These are phyloP conservation scores for Paelopatides confundens DNA, from an alignment of 53 echinoderm and acorn worm genomes.

Conservation along the genomic window DNA sequence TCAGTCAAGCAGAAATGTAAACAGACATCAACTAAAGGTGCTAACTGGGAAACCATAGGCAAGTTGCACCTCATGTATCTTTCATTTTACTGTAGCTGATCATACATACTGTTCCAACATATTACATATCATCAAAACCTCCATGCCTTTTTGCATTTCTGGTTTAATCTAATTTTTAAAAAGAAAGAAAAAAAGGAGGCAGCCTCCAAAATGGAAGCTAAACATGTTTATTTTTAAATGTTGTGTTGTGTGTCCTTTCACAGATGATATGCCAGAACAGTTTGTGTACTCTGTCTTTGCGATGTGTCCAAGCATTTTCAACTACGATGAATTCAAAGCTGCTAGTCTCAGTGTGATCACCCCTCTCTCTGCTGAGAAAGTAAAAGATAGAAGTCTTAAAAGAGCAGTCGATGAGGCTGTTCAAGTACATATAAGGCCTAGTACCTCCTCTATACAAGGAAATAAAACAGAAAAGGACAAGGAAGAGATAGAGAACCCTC, in stretches of 20 bases:
- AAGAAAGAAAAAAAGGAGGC: no score
- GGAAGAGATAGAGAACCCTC: background rate
- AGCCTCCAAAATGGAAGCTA: no score
- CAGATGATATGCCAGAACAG: background rate
- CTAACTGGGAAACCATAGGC: no score
- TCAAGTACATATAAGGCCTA: background rate
- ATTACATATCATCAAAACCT: no score
- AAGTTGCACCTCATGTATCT: no score
- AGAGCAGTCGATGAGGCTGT: background rate
- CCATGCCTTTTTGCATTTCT: no score
- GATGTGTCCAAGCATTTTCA: constrained; percentile 53
- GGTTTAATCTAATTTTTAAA: no score
- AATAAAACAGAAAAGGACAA: background rate
- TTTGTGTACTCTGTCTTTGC: constrained; percentile 2
- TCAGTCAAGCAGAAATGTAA: no score
- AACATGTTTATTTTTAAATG: no score
- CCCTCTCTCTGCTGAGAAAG: background rate
- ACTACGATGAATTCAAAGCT: constrained; percentile 63
- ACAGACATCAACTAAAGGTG: no score
- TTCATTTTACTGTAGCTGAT: no score
- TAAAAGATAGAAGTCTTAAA: background rate
- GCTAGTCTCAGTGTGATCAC: constrained; percentile 38
- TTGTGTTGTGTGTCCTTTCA: background rate
- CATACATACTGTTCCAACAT: no score
- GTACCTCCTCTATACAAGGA: background rate